Evolutionary conservation across 2,888 invertebrate species (phyloP).

Genomic region (Erebia aethiops): DNA sequence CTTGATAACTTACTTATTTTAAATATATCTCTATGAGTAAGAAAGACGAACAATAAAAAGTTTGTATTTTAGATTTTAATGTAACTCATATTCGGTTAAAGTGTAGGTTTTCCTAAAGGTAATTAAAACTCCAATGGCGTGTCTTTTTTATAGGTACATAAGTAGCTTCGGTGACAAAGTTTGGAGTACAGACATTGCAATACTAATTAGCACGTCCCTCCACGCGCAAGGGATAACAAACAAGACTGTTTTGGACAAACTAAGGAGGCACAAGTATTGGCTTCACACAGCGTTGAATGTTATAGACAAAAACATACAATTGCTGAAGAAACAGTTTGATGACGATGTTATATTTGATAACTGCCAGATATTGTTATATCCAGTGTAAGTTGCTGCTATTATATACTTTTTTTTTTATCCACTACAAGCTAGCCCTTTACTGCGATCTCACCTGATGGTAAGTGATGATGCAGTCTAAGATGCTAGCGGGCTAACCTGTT

Average conservation of each 20-base stretch:
- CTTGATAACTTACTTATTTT: no score
- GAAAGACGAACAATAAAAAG: no score
- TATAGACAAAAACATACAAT: constrained; percentile 83
- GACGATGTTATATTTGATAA: constrained; percentile 82
- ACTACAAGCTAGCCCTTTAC: no score
- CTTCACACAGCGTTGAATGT: constrained; percentile 83
- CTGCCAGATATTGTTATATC: constrained; percentile 86
- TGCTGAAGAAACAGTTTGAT: constrained; percentile 78
- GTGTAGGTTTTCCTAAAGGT: no score
- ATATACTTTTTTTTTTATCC: no score
- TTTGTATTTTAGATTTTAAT: no score
- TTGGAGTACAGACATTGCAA: constrained; percentile 66
- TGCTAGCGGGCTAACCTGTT: no score
- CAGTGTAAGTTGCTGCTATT: constrained; percentile 77
- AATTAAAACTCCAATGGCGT: no score
- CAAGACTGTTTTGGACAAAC: constrained; percentile 49
- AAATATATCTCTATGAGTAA: no score
- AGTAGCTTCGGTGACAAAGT: constrained; percentile 81
- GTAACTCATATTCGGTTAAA: no score
- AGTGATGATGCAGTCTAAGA: no score
- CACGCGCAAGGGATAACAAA: constrained; percentile 33
- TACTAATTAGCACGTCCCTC: constrained; percentile 61
- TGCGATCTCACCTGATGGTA: no score
- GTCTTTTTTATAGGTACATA: constrained; percentile 69
- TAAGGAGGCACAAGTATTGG: constrained; percentile 86